Conservation (phyloP, 1,140 invertebrate species). For the Pseudachorutes palmiensis region DNA sequence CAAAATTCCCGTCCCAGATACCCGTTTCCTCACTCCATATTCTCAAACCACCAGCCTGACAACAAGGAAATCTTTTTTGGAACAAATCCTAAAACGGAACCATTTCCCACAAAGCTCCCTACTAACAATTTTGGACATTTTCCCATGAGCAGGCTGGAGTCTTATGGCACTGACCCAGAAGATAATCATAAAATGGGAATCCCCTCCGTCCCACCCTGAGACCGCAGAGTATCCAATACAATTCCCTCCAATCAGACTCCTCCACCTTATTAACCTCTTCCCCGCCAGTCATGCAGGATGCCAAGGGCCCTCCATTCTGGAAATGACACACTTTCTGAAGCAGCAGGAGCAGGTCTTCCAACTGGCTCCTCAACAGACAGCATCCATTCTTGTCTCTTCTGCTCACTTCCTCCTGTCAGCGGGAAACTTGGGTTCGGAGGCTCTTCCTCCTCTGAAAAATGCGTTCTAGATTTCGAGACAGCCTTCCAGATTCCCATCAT, state of each 20-base stretch:
- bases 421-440: neutral
- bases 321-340: too few relatives aligned
- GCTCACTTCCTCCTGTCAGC: conserved; percentile 18
- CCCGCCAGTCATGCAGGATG: neutral
- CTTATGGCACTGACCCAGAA: neutral
- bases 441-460: neutral
- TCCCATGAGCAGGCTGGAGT: too few relatives aligned
- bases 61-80: too few relatives aligned
- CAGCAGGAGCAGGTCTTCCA: too few relatives aligned
- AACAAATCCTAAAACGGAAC: too few relatives aligned
- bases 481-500: conserved; percentile 20
- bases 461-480: conserved; percentile 21
- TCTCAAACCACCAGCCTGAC: too few relatives aligned
- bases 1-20: neutral
- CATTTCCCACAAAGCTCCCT: too few relatives aligned
- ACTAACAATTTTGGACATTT: too few relatives aligned
- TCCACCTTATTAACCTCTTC: neutral
- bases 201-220: neutral
- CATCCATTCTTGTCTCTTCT: conserved; percentile 19
- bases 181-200: neutral
- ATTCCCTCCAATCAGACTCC: neutral
- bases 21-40: neutral
- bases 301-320: neutral
- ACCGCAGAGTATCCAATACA: neutral
- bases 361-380: conserved; percentile 11